Base-by-base conservation (phyloP, 2,888 invertebrate species). In the Sesamia inferens region DNA sequence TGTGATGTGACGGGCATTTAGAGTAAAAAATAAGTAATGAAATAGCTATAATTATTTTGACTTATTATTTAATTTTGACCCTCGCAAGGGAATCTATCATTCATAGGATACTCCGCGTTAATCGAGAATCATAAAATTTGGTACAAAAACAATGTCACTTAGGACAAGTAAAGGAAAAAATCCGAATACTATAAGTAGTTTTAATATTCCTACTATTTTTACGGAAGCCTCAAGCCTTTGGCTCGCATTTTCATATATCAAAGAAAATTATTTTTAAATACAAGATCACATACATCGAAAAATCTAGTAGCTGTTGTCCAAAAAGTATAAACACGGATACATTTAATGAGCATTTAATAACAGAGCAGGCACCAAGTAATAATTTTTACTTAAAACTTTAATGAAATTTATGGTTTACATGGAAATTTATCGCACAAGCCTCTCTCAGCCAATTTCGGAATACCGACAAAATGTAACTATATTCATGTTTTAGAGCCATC, bases 371-470 rank as follows among this genome's bases (percentile, higher is more conserved):
- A 79, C 68, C 71, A 72, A 78, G 86, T 75, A 85, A 89, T 89
- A 87, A 84, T 87, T 89, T 89, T 88, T 82, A 84, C 85, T 89
- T 89, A 82, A 85, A 87, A 80, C 76, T 85, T 89, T 88, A 87
- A 89, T 86, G 77, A 86, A 87, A 89, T 89, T 89, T 88, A 89
- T 86, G 88, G 70, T 85, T 82, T 83, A 87, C 84, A 85, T 85
- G 88, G 74, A 84, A 89, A 89, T 89, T 88, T 89, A 88, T 87
- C 84, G 86, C 83, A 79, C 86, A 85, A 87, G 79, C 85, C 74
- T 84, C 85, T 84, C 79, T 73, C 80, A 70, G 70, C 83, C 74
- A 84, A 86, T 83, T 87, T 85, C 76, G 70, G 68, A 74, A 73
- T 75, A 74, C 72, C 72, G 74, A 83, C 79, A 81, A 86, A 86